Evolutionary conservation across 2,888 invertebrate species (phyloP), one percentile per base, ranked within the genome.

Genomic region (Drosophila seclusa): DNA sequence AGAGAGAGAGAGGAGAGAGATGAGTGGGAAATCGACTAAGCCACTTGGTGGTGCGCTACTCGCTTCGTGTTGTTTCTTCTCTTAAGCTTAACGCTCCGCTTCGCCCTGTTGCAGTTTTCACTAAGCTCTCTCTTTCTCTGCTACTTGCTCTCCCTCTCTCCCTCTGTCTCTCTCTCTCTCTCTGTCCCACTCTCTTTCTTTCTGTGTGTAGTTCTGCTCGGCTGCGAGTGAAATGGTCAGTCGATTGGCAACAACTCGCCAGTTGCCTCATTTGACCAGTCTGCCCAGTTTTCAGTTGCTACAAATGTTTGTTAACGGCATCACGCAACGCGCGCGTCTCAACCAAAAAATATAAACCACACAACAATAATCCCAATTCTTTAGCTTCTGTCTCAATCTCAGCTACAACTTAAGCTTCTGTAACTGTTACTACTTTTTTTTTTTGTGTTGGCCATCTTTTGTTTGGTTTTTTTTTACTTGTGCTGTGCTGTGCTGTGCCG

Each of bases 281-380:
- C 67, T 74, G 78, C 64, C 76, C 79, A 71, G 83, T 82, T 76
- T 83, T 71, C 66, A 86, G 80, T 91, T 86, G 87, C 80, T 78
- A 85, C 83, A 83, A 87, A 82, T 87, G 82, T 85, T 87, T 87
- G 83, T 87, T 88, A 87, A 86, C 83, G 87, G 79, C 78, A 87
- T 75, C 85, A 87, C 87, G 89, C 83, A 78, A 79, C 61, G 73
- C 70, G 77, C 82, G 73, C 66, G 59, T 74, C 70, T 61, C 59
- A 50, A 59, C 29, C 49, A 18, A 53, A 21, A 21, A 21, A 57
- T 54, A 38, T 29, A 38, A 13, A 13, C 36, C 38, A n/a, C 13
- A 38, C 27, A 54, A 38, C 54, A 55, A 55, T 55, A 55, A 55
- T 70, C 65, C 73, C 50, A 79, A 79, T 75, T 72, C 76, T 67